Evolutionary conservation across 2,888 invertebrate genomes (phyloP).

Genomic region (Plagiodera versicolora): DNA sequence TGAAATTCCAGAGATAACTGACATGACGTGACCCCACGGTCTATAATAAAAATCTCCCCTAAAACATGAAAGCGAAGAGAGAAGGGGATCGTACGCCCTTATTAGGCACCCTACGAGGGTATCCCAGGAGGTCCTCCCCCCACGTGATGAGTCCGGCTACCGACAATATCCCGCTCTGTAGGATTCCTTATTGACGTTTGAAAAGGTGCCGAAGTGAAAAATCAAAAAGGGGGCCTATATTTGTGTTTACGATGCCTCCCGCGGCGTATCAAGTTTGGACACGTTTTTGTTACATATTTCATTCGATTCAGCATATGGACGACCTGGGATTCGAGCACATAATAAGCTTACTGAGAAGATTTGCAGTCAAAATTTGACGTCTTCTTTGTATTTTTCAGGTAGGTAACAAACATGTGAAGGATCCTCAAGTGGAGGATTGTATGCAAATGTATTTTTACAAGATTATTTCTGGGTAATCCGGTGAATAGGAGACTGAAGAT

Average conservation of each 20-base stretch:
- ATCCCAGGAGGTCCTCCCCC: slow-evolving; percentile 40
- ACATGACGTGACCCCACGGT: background rate
- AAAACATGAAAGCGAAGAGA: slow-evolving; percentile 28
- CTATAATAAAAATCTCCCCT: slow-evolving; percentile 24
- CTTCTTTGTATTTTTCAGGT: slow-evolving; percentile 6
- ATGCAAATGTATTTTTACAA: background rate
- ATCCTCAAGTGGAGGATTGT: background rate
- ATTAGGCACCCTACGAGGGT: slow-evolving; percentile 45
- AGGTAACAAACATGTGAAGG: background rate
- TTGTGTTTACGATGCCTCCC: slow-evolving; percentile 54
- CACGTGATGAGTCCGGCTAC: slow-evolving; percentile 38
- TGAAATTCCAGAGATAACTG: background rate
- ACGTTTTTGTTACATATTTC: slow-evolving; percentile 52
- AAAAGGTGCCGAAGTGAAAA: slow-evolving; percentile 56
- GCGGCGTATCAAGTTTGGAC: slow-evolving; percentile 51
- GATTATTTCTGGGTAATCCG: background rate
- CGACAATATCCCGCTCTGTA: slow-evolving; percentile 45
- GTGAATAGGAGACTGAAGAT: background rate
- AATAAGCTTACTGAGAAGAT: slow-evolving; percentile 44
- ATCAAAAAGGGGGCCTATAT: slow-evolving; percentile 52
- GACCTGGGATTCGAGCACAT: slow-evolving; percentile 41
- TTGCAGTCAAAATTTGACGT: slow-evolving; percentile 4
- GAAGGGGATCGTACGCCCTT: slow-evolving; percentile 43
- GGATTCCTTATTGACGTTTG: slow-evolving; percentile 49
- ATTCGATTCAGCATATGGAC: slow-evolving; percentile 48